phyloP scores from a whole-genome alignment of 1,140 invertebrate genomes.

The Galleria mellonella region DNA sequence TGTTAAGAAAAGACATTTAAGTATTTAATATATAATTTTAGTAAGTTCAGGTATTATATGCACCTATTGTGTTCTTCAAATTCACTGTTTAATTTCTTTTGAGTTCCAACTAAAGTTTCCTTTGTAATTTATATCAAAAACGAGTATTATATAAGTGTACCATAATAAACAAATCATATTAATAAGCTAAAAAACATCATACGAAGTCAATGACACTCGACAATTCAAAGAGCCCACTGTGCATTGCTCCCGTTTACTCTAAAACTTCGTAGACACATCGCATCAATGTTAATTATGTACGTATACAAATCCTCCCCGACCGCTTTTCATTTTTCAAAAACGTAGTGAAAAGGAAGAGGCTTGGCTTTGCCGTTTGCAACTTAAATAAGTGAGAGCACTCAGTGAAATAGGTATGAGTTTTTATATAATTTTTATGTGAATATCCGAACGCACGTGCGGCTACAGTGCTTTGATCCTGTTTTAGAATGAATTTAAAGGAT shows the following conservation, averaged over 20 bases:
- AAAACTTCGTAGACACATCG: slow-evolving; percentile 34
- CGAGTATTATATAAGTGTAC: too few relatives aligned
- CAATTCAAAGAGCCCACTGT: slow-evolving; percentile 43
- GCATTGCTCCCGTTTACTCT: slow-evolving; percentile 22
- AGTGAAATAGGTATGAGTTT: slow-evolving; percentile 29
- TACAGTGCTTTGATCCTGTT: slow-evolving; percentile 25
- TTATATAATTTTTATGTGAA: slow-evolving; percentile 23
- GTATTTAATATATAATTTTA: too few relatives aligned
- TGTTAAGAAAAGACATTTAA: too few relatives aligned
- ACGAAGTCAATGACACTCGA: slow-evolving; percentile 42
- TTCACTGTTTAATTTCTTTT: too few relatives aligned
- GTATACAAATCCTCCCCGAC: slow-evolving; percentile 10
- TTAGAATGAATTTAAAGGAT: too few relatives aligned
- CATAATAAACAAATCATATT: too few relatives aligned
- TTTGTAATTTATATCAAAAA: too few relatives aligned
- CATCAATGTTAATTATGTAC: slow-evolving; percentile 60
- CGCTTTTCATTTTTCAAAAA: slow-evolving; percentile 40
- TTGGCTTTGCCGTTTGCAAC: slow-evolving; percentile 52
- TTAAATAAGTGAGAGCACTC: slow-evolving; percentile 41
- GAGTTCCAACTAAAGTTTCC: too few relatives aligned
- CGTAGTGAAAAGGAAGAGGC: slow-evolving; percentile 60
- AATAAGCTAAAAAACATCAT: too few relatives aligned
- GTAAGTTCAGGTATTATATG: too few relatives aligned
- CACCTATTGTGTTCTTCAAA: too few relatives aligned
- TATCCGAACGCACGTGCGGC: slow-evolving; percentile 23